These are phyloP conservation scores for Epirrhoe alternata DNA, from an alignment of 2,888 invertebrate genomes.

Conservation along the genomic window DNA sequence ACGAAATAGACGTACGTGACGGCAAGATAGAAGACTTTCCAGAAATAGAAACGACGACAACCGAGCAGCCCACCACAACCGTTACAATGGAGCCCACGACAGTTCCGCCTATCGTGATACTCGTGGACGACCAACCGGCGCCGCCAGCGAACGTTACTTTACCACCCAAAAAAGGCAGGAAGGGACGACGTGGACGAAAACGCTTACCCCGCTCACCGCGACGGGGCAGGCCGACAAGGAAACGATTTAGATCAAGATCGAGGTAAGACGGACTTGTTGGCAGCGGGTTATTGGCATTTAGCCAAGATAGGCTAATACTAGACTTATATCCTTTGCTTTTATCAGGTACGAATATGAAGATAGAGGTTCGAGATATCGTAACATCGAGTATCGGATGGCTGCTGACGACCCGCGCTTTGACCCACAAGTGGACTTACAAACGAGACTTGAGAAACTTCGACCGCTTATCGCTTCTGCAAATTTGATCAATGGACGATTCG, in stretches of 20 bases:
- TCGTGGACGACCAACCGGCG: constrained; percentile 79
- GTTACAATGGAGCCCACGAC: constrained; percentile 65
- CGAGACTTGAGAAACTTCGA: constrained; percentile 76
- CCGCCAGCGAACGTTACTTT: constrained; percentile 67
- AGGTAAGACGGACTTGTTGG: constrained; percentile 48
- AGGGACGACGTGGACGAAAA: constrained; percentile 70
- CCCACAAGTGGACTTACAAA: constrained; percentile 77
- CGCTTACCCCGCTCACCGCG: constrained; percentile 75
- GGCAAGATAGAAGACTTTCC: constrained; percentile 70
- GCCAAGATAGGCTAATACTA: constrained; percentile 21
- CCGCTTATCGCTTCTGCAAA: constrained; percentile 89
- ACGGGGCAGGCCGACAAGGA: constrained; percentile 76
- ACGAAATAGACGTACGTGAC: constrained; percentile 82
- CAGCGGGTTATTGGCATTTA: constrained; percentile 35
- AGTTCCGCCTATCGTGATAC: constrained; percentile 71
- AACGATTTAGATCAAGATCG: constrained; percentile 79
- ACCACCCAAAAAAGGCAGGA: constrained; percentile 63
- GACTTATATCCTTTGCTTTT: constrained; percentile 20
- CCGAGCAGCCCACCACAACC: constrained; percentile 60
- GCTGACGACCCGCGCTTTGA: constrained; percentile 82
- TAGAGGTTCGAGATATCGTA: constrained; percentile 70
- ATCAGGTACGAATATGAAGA: constrained; percentile 71
- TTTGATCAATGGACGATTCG: constrained; percentile 91
- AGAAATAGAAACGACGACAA: constrained; percentile 70
- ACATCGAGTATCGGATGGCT: constrained; percentile 81